These are phyloP conservation scores for Meloidogyne hapla DNA, from an alignment of 1,140 invertebrate genomes.

Conservation along the genomic window DNA sequence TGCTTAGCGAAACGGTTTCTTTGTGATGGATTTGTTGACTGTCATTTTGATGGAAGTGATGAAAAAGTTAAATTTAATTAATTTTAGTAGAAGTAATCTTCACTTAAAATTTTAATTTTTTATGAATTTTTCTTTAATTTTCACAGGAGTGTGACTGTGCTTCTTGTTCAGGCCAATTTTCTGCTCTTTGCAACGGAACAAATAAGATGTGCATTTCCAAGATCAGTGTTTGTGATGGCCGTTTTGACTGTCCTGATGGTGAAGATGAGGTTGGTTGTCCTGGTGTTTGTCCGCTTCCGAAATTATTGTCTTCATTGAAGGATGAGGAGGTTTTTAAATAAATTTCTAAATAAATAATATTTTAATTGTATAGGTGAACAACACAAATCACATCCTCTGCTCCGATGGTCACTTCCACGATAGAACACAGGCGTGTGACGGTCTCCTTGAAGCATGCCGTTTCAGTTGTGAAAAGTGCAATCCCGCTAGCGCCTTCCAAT, in stretches of 20 bases:
- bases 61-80: conserved; percentile 36
- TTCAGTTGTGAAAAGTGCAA: conserved; percentile 35
- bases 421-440: conserved; percentile 41
- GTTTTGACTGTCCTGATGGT: conserved; percentile 41
- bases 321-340: background rate
- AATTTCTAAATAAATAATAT: background rate
- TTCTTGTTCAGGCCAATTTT: conserved; percentile 33
- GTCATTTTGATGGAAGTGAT: conserved; percentile 35
- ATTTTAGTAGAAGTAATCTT: background rate
- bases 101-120: conserved; percentile 21
- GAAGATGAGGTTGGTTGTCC: conserved; percentile 48
- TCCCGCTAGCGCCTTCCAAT: conserved; percentile 34
- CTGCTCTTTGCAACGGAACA: conserved; percentile 38
- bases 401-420: conserved; percentile 27
- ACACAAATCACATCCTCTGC: conserved; percentile 6
- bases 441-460: conserved; percentile 27
- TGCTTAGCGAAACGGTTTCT: conserved; percentile 50
- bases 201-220: conserved; percentile 37
- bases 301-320: background rate
- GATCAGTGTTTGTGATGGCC: conserved; percentile 39
- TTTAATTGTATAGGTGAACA: background rate
- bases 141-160: conserved; percentile 47
- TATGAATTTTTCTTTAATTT: too few relatives aligned
- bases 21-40: conserved; percentile 46
- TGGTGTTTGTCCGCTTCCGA: conserved; percentile 28